A percentile compares a stretch with the other conserved stretches of the same genome.
Evolutionary conservation across 2,113 vertebrate species (phyloP).

Genomic region (Theristicus caerulescens): DNA sequence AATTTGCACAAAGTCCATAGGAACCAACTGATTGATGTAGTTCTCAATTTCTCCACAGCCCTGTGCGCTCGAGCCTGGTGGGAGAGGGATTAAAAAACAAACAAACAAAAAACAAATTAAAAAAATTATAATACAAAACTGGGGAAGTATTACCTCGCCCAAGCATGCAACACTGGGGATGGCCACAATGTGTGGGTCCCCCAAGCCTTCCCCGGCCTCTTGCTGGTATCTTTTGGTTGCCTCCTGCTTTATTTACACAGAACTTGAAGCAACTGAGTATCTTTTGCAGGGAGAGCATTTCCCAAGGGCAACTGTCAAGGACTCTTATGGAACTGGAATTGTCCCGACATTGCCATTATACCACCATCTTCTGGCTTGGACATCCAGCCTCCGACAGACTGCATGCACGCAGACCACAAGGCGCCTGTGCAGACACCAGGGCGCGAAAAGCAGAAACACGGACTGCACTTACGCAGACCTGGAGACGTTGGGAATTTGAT

Average conservation of each 20-base stretch:
- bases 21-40: neutral
- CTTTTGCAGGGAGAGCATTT: neutral
- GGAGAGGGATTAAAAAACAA: neutral
- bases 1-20: neutral
- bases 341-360: too few relatives aligned
- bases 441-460: too few relatives aligned
- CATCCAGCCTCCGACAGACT: too few relatives aligned
- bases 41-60: neutral
- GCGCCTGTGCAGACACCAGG: too few relatives aligned
- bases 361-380: too few relatives aligned
- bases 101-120: neutral
- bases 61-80: neutral
- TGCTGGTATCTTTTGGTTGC: neutral
- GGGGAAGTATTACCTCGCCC: neutral
- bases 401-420: too few relatives aligned
- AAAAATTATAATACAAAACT: neutral
- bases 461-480: too few relatives aligned
- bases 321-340: too few relatives aligned
- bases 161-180: neutral
- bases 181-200: accelerated
- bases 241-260: neutral
- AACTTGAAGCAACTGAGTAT: neutral
- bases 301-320: neutral
- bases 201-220: neutral
- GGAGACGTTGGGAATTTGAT: too few relatives aligned